phyloP scores from a whole-genome alignment of 1,140 invertebrate species.

The Ganaspis sp. region DNA sequence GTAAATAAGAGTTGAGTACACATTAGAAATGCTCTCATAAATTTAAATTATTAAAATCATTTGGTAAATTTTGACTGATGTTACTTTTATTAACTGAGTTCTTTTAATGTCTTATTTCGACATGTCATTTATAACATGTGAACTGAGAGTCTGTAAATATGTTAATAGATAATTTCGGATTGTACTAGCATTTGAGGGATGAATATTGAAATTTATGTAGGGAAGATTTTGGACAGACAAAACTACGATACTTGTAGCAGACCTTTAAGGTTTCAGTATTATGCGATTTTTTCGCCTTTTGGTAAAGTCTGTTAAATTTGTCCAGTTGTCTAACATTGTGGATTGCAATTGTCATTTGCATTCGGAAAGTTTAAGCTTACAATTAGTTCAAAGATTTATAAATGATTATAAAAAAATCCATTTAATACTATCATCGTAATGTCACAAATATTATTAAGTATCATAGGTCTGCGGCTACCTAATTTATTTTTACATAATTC shows the following conservation, averaged over 20 bases:
- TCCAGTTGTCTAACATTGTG: not conserved
- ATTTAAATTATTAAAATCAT: no score
- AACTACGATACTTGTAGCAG: conserved; percentile 22
- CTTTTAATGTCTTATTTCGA: conserved; percentile 43
- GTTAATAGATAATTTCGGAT: conserved; percentile 60
- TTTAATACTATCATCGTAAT: conserved; percentile 8
- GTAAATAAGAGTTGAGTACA: no score
- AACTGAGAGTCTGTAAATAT: conserved; percentile 63
- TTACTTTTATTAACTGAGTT: conserved; percentile 30
- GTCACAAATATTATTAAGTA: not conserved
- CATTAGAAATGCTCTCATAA: no score
- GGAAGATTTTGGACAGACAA: not conserved
- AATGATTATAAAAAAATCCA: conserved; percentile 2
- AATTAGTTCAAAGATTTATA: not conserved
- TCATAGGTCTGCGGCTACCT: conserved; percentile 10
- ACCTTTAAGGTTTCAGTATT: conserved; percentile 22
- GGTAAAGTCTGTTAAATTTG: not conserved
- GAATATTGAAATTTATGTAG: conserved; percentile 27
- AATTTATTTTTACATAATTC: not conserved
- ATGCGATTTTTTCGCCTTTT: not conserved
- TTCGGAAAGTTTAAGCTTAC: not conserved
- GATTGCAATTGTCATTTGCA: not conserved
- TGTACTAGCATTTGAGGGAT: conserved; percentile 41
- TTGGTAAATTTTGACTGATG: not conserved
- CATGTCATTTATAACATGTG: conserved; percentile 50